Percentiles rank a stretch among this genome's conserved stretches.
These are phyloP conservation scores for Neogobius melanostomus DNA, from an alignment of 2,113 vertebrate species.

Conservation along the genomic window DNA sequence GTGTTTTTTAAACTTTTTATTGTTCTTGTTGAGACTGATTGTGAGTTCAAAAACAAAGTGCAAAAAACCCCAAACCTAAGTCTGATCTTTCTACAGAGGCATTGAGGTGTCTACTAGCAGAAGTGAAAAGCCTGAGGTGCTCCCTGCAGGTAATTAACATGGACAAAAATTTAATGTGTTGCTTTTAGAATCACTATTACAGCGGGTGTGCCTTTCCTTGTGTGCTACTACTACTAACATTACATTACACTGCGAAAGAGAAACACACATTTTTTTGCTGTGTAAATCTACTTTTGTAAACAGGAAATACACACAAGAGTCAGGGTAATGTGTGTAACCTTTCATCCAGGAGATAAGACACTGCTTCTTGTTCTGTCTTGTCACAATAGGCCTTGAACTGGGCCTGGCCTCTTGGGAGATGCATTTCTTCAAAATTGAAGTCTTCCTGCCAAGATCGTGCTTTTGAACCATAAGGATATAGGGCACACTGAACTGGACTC, in stretches of 20 bases:
- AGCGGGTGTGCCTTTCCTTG: background rate
- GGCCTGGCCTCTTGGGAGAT: conserved; percentile 42
- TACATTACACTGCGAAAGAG: background rate
- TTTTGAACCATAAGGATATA: background rate
- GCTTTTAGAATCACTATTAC: background rate
- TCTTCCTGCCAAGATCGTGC: conserved; percentile 52
- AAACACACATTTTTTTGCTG: background rate
- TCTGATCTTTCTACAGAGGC: conserved; percentile 58
- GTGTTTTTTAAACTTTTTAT: no score
- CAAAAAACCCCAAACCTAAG: background rate
- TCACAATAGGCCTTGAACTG: conserved; percentile 25
- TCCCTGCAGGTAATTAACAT: conserved; percentile 66
- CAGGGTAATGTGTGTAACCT: conserved; percentile 22
- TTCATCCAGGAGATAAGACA: conserved; percentile 40
- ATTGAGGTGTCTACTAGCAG: conserved; percentile 66
- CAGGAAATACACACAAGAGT: conserved; percentile 49
- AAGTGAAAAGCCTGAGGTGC: conserved; percentile 67
- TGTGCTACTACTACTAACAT: background rate
- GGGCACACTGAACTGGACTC: background rate
- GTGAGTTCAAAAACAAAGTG: no score
- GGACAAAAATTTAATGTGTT: background rate
- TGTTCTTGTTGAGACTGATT: no score
- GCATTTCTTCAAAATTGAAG: conserved; percentile 47
- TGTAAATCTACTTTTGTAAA: conserved; percentile 38
- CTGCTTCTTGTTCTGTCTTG: conserved; percentile 15